Percentiles rank a stretch among this genome's conserved stretches.
Evolutionary conservation across 1,140 invertebrate genomes (phyloP).

Genomic region (Heliconius himera): DNA sequence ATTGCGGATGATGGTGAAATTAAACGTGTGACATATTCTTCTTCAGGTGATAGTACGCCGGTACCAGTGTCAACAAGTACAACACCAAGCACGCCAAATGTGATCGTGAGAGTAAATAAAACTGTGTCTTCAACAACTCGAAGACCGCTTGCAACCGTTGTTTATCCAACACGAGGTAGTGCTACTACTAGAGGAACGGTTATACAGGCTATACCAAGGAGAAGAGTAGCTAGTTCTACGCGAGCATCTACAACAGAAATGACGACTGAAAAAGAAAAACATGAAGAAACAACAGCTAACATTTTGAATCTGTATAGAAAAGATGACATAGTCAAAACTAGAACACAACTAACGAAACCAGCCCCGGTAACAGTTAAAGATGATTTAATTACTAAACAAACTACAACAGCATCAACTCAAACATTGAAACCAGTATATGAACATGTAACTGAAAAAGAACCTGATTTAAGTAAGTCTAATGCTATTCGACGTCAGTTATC

Average conservation of each 20-base stretch:
- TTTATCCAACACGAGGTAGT: constrained; percentile 75
- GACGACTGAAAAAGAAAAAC: constrained; percentile 60
- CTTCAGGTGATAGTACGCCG: constrained; percentile 80
- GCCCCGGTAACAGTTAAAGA: constrained; percentile 56
- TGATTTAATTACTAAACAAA: constrained; percentile 66
- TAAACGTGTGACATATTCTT: constrained; percentile 91
- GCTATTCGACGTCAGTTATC: constrained; percentile 81
- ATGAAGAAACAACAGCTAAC: constrained; percentile 68
- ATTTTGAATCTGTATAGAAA: constrained; percentile 65
- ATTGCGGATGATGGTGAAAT: constrained; percentile 90
- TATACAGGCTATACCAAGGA: constrained; percentile 84
- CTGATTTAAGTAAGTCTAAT: constrained; percentile 63
- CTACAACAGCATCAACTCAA: constrained; percentile 62
- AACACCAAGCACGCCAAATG: constrained; percentile 70
- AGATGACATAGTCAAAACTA: constrained; percentile 58
- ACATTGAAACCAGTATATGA: constrained; percentile 80
- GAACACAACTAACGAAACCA: constrained; percentile 64
- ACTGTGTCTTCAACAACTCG: constrained; percentile 76
- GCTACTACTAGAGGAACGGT: constrained; percentile 81
- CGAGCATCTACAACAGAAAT: constrained; percentile 54
- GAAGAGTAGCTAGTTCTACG: constrained; percentile 61
- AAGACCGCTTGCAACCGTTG: constrained; percentile 72
- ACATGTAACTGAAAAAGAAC: constrained; percentile 73
- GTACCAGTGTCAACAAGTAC: constrained; percentile 74
- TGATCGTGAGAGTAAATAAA: constrained; percentile 74